Percentiles rank a stretch among this genome's conserved stretches.
phyloP scores from a whole-genome alignment of 2,888 invertebrate species.

The Rhingia rostrata region DNA sequence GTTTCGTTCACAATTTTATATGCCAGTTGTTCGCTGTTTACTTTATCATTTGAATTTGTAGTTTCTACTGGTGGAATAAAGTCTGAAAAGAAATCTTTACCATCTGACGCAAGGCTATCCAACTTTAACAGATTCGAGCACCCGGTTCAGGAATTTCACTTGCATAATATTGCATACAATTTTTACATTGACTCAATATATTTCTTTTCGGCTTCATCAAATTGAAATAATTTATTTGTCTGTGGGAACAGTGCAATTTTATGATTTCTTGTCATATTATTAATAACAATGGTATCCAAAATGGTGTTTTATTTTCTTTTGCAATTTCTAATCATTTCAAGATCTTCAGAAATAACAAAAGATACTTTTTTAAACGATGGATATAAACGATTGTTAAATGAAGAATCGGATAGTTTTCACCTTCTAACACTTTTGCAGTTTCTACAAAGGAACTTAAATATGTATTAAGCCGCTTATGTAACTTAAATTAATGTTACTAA shows the following conservation, averaged over 20 bases:
- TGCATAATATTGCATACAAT: slow-evolving; percentile 15
- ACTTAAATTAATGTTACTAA: slow-evolving; percentile 10
- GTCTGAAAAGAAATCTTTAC: slow-evolving; percentile 30
- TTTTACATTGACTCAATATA: slow-evolving; percentile 21
- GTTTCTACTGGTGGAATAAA: slow-evolving; percentile 29
- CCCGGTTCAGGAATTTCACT: not conserved
- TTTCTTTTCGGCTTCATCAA: slow-evolving; percentile 26
- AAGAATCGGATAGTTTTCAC: not conserved
- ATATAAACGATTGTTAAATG: slow-evolving; percentile 12
- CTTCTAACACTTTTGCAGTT: not conserved
- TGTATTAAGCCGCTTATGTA: slow-evolving; percentile 3
- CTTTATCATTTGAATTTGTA: slow-evolving; percentile 14
- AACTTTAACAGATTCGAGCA: slow-evolving; percentile 4
- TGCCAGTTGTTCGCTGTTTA: slow-evolving; percentile 12
- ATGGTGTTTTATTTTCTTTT: slow-evolving; percentile 3
- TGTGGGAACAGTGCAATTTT: slow-evolving; percentile 19
- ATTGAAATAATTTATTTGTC: slow-evolving; percentile 37
- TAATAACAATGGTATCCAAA: slow-evolving; percentile 24
- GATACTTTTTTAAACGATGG: slow-evolving; percentile 24
- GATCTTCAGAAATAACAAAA: slow-evolving; percentile 19
- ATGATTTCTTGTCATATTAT: slow-evolving; percentile 28
- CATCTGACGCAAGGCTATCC: slow-evolving; percentile 9
- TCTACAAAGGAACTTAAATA: slow-evolving; percentile 1
- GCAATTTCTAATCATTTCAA: slow-evolving; percentile 6
- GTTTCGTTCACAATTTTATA: slow-evolving; percentile 28